A percentile compares a stretch with the other conserved stretches of the same genome.
Evolutionary conservation across 2,797 vertebrate genomes (phyloP).

Genomic region (Crotalus adamanteus): DNA sequence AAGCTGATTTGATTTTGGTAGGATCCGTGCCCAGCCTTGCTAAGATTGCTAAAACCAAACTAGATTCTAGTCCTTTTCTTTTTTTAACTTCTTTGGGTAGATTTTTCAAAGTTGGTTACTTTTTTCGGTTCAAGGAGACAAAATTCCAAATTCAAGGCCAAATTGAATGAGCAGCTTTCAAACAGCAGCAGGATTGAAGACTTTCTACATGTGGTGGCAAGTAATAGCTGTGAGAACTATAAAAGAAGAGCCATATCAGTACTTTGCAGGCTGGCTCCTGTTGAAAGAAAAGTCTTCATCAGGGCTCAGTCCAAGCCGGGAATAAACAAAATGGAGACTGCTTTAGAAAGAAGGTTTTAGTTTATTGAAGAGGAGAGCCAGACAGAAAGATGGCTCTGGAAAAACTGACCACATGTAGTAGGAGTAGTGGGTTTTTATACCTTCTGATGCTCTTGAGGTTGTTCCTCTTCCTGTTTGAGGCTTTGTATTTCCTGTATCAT

Average conservation of each 20-base stretch:
- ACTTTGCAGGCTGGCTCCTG: neutral
- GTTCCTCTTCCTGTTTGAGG: no score
- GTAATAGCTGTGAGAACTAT: neutral
- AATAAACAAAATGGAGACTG: no score
- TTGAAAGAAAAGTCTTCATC: no score
- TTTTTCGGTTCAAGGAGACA: neutral
- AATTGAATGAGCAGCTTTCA: conserved; percentile 1
- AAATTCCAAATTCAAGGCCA: conserved; percentile 12
- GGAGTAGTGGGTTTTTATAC: no score
- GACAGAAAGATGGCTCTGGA: no score
- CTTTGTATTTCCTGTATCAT: no score
- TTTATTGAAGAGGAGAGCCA: no score
- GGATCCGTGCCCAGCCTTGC: neutral
- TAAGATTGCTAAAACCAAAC: neutral
- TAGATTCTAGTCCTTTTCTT: neutral
- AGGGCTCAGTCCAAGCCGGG: no score
- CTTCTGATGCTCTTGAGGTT: no score
- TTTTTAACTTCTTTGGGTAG: neutral
- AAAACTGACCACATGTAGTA: no score
- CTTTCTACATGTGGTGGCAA: neutral
- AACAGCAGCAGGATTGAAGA: neutral
- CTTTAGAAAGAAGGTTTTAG: no score
- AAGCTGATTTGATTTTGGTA: neutral
- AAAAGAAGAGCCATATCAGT: neutral
- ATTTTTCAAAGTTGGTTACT: neutral